Base-by-base conservation (phyloP, 2,113 vertebrate species). In the Sorex fumeus region DNA sequence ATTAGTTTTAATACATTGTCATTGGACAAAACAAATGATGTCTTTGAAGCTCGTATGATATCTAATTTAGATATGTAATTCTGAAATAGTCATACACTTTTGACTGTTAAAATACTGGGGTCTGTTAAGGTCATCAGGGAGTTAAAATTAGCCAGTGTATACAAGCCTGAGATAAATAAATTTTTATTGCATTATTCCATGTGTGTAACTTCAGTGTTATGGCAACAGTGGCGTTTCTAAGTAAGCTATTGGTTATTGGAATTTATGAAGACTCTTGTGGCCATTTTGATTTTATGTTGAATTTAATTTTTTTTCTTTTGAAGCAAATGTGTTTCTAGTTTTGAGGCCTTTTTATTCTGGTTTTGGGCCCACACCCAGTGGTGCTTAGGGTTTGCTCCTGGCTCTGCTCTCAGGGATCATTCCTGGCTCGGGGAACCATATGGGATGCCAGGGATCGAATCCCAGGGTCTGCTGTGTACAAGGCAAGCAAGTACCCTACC, bases 301-400 rank as follows among this genome's bases (percentile, higher is more conserved):
- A 28, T 71, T 76, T 71, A 87, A 78, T 75, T 74, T 60, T n/a
- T 45, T 67, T 72, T 62, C 16, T 27, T 36, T 57, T 92, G 28
- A 91, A 95, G 13, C 53, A 64, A 25, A 27, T 23, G 64, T 64
- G 19, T 82, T 84, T 80, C 7, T 83, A 76, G 57, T 84, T 90
- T 93, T 5, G 74, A 53, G 83, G 62, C 36, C 91, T 91, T 94
- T 94, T 78, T 32, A 66, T 79, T 94, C 92, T 87, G 16, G 78
- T 91, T 78, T 84, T 57, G 70, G 53, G 53, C 13, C 18, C 19
- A 57, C 53, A 19, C 53, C 53, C 19, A 19, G 16, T 2, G 18
- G 28, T 78, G 64, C 28, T 95, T 18, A 57, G 53, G 53, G 19
- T 13, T 57, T 57, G 19, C 53, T 57, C 15, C 53, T 57, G 53